phyloP scores from a whole-genome alignment of 2,888 invertebrate species.

The Lasioglossum vierecki region DNA sequence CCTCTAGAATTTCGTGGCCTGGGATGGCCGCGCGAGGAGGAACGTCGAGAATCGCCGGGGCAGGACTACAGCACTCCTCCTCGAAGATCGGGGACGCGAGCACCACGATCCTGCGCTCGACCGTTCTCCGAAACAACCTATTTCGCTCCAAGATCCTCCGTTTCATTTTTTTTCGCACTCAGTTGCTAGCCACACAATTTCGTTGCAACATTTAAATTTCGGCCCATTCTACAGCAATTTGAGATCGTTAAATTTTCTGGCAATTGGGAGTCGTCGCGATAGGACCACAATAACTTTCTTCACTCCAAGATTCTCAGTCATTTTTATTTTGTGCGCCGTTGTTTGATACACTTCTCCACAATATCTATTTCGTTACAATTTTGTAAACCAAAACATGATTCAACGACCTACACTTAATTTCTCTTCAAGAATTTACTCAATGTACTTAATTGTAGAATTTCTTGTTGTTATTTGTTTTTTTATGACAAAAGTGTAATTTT shows the following conservation, averaged over 20 bases:
- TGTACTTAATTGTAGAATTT: neutral
- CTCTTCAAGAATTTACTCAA: neutral
- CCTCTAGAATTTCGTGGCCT: conserved; percentile 62
- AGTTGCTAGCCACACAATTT: neutral
- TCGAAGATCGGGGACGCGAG: conserved; percentile 65
- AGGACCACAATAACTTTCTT: neutral
- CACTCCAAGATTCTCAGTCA: neutral
- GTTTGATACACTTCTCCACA: too few species aligned
- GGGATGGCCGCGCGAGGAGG: conserved; percentile 62
- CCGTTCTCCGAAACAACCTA: neutral
- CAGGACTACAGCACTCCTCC: conserved; percentile 75
- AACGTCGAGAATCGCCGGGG: conserved; percentile 59
- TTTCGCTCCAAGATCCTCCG: neutral
- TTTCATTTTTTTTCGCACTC: neutral
- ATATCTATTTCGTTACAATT: neutral
- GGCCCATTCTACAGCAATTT: neutral
- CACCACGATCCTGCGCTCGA: conserved; percentile 46
- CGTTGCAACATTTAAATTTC: neutral
- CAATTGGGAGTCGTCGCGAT: neutral
- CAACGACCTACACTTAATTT: neutral
- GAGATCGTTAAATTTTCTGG: neutral
- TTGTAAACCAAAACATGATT: neutral
- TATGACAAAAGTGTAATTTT: neutral
- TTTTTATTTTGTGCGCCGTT: neutral
- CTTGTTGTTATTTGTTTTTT: neutral